Conservation (phyloP, 2,797 vertebrate genomes). For the Sebastes taczanowskii region DNA sequence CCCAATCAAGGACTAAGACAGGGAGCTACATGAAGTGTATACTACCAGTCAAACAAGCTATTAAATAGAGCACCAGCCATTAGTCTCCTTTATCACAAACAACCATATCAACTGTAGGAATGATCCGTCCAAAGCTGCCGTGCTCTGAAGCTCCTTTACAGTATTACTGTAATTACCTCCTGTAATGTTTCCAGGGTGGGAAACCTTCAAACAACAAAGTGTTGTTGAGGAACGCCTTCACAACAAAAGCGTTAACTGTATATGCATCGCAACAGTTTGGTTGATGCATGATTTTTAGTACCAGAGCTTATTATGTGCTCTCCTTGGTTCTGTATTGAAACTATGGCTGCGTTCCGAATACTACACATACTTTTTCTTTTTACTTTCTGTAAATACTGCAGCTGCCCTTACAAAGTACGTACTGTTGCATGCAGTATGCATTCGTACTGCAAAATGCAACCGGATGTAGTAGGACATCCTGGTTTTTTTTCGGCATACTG, state of each 20-base stretch:
- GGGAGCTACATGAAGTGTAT: neutral
- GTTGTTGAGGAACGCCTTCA: neutral
- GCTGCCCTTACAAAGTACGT: too few relatives aligned
- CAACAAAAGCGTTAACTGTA: neutral
- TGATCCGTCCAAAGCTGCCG: neutral
- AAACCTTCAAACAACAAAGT: slow-evolving; percentile 12
- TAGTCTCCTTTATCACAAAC: slow-evolving; percentile 27
- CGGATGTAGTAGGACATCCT: too few relatives aligned
- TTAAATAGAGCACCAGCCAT: slow-evolving; percentile 33
- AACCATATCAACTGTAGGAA: slow-evolving; percentile 6
- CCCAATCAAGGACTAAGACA: neutral
- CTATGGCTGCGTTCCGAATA: too few relatives aligned
- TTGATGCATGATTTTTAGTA: neutral
- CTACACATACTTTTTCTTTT: too few relatives aligned
- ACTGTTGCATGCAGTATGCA: too few relatives aligned
- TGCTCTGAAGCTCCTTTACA: neutral
- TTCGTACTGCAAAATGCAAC: too few relatives aligned
- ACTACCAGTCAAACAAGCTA: slow-evolving; percentile 15
- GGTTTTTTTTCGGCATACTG: too few relatives aligned
- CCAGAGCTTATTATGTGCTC: neutral
- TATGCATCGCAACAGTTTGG: neutral
- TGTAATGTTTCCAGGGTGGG: slow-evolving; percentile 5
- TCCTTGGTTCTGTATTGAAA: neutral
- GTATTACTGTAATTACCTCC: slow-evolving; percentile 22
- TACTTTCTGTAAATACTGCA: too few relatives aligned